These are phyloP conservation scores for Fringilla coelebs DNA, from an alignment of 2,797 vertebrate species.

Conservation along the genomic window DNA sequence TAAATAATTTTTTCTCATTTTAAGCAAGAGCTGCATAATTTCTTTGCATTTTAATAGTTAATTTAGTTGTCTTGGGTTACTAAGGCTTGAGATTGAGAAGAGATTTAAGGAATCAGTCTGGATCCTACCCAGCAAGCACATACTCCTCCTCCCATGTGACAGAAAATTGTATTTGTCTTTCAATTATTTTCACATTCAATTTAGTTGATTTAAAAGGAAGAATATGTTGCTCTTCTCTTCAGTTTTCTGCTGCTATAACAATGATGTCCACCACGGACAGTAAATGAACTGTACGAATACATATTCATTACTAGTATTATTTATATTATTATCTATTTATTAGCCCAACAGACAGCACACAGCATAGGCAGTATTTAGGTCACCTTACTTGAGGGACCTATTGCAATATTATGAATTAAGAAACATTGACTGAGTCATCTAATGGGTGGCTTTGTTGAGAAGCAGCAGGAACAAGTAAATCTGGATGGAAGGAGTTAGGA, in stretches of 20 bases:
- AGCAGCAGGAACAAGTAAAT: constrained; percentile 16
- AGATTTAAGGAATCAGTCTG: not conserved
- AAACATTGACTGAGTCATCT: constrained; percentile 9
- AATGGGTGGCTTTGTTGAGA: constrained; percentile 3
- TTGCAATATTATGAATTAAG: constrained; percentile 6
- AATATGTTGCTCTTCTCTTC: not conserved
- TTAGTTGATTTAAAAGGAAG: not conserved
- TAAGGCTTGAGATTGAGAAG: not conserved
- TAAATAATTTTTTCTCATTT: not conserved
- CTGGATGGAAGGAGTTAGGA: not conserved
- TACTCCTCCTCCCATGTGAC: not conserved
- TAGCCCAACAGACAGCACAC: not conserved
- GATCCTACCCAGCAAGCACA: not conserved
- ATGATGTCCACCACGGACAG: not conserved
- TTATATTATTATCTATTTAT: constrained; percentile 8
- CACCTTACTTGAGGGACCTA: not conserved
- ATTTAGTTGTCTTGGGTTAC: not conserved
- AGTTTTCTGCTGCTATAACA: not conserved
- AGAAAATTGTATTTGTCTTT: not conserved
- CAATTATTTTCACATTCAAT: not conserved
- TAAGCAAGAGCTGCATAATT: not conserved
- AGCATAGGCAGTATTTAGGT: not conserved
- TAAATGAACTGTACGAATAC: not conserved
- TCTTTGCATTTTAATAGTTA: not conserved
- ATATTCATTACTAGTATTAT: not conserved